Evolutionary conservation across 1,140 invertebrate genomes (phyloP).

Genomic region (Scaptodrosophila lebanonensis): DNA sequence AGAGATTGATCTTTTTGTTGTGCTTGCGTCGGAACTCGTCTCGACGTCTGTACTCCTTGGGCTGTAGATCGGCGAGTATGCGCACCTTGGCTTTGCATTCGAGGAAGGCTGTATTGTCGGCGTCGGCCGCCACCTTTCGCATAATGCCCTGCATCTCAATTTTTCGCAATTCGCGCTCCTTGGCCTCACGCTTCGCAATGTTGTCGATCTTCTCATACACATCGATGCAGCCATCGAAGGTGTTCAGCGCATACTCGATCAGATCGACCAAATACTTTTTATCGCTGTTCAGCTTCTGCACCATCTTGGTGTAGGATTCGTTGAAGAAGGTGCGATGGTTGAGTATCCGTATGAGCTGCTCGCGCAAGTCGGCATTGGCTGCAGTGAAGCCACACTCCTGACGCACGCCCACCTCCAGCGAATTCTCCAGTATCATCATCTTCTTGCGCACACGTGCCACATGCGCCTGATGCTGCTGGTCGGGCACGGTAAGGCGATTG

Average conservation of each 20-base stretch:
- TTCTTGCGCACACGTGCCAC: slow-evolving; percentile 42
- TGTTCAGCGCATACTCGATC: slow-evolving; percentile 59
- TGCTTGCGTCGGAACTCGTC: slow-evolving; percentile 52
- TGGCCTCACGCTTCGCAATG: slow-evolving; percentile 46
- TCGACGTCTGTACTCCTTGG: slow-evolving; percentile 57
- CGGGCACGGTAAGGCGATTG: slow-evolving; percentile 52
- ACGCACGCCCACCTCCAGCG: slow-evolving; percentile 53
- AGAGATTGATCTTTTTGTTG: slow-evolving; percentile 61
- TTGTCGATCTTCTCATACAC: slow-evolving; percentile 62
- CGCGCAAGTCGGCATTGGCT: slow-evolving; percentile 49
- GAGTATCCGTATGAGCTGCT: slow-evolving; percentile 57
- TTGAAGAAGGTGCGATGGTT: slow-evolving; percentile 64
- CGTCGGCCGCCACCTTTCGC: slow-evolving; percentile 63
- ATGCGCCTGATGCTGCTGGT: slow-evolving; percentile 51
- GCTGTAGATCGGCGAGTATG: slow-evolving; percentile 55
- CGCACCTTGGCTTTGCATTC: slow-evolving; percentile 52
- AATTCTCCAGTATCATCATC: slow-evolving; percentile 58
- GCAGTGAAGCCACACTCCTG: slow-evolving; percentile 61
- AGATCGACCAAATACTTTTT: slow-evolving; percentile 66
- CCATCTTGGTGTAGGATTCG: slow-evolving; percentile 57
- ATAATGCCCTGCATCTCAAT: slow-evolving; percentile 65
- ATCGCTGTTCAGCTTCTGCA: slow-evolving; percentile 63
- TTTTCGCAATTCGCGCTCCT: slow-evolving; percentile 50
- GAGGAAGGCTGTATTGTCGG: slow-evolving; percentile 55
- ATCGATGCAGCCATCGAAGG: slow-evolving; percentile 61